Percentiles rank a stretch among this genome's conserved stretches.
Evolutionary conservation across 2,888 invertebrate species (phyloP).

Genomic region (Melangyna quadrimaculata): DNA sequence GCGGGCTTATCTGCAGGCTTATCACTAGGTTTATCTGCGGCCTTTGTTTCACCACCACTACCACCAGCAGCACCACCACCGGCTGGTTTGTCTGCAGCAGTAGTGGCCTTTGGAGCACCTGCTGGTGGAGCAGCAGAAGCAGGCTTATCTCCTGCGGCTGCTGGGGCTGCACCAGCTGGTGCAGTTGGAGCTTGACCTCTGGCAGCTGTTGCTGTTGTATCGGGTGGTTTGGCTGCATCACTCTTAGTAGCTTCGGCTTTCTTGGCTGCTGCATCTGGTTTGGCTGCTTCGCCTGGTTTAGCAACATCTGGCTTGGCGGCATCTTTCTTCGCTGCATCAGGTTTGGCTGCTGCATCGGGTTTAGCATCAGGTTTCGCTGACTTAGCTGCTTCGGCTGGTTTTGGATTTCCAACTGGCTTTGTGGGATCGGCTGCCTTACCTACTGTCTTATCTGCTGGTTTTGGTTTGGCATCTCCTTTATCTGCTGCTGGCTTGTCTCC

Average conservation of each 20-base stretch:
- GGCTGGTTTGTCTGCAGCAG: slow-evolving; percentile 75
- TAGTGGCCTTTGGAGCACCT: slow-evolving; percentile 60
- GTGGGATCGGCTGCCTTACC: slow-evolving; percentile 71
- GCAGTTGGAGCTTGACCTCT: slow-evolving; percentile 72
- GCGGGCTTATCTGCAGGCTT: slow-evolving; percentile 63
- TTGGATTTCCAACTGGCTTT: slow-evolving; percentile 34
- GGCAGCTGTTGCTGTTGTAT: slow-evolving; percentile 74
- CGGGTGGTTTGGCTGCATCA: slow-evolving; percentile 75
- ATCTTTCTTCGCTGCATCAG: slow-evolving; percentile 73
- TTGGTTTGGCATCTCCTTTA: slow-evolving; percentile 4
- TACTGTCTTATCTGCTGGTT: slow-evolving; percentile 58
- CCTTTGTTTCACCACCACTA: slow-evolving; percentile 69
- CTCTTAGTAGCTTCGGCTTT: slow-evolving; percentile 76
- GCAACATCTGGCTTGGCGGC: slow-evolving; percentile 77
- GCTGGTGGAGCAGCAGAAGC: slow-evolving; percentile 76
- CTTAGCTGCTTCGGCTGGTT: slow-evolving; percentile 39
- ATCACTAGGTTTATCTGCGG: slow-evolving; percentile 71
- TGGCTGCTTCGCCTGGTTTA: slow-evolving; percentile 75
- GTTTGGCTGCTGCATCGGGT: slow-evolving; percentile 76
- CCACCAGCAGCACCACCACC: too few species aligned
- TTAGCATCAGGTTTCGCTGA: slow-evolving; percentile 72
- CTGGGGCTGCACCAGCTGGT: slow-evolving; percentile 80
- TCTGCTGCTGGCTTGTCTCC: slow-evolving; percentile 21
- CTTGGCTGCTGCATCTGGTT: slow-evolving; percentile 77
- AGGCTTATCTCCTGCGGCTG: slow-evolving; percentile 78